Evolutionary conservation across 2,888 invertebrate species (phyloP).

Genomic region (Micoletzkya japonica): DNA sequence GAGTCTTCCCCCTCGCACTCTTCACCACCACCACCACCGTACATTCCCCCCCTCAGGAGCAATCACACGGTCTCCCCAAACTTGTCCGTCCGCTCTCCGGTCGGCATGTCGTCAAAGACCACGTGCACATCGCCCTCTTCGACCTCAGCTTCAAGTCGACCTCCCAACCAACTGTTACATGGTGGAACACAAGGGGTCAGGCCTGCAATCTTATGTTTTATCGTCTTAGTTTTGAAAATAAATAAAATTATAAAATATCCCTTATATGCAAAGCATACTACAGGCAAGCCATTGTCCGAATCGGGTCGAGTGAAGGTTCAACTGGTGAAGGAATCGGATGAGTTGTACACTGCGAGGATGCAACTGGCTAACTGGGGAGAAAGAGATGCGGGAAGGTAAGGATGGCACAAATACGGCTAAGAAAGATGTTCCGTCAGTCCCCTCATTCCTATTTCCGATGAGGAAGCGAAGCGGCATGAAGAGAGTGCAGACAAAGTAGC

Average conservation of each 20-base stretch:
- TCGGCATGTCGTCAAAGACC: constrained; percentile 23
- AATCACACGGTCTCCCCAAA: constrained; percentile 7
- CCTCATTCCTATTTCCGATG: too few relatives aligned
- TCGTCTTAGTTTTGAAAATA: too few relatives aligned
- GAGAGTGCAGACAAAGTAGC: too few relatives aligned
- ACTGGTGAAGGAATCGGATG: constrained; percentile 15
- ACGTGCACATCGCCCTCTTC: constrained; percentile 27
- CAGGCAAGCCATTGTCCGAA: constrained; percentile 12
- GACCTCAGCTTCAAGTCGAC: constrained; percentile 21
- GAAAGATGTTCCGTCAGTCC: too few relatives aligned
- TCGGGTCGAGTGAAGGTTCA: constrained; percentile 26
- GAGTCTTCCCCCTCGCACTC: too few relatives aligned
- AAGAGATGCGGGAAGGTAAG: constrained; percentile 26
- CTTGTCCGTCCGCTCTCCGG: constrained; percentile 16
- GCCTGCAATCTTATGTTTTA: background rate
- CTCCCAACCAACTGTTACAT: constrained; percentile 20
- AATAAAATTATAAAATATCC: too few relatives aligned
- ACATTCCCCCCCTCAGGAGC: constrained; percentile 16
- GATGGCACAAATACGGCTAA: background rate
- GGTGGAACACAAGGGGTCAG: constrained; percentile 26
- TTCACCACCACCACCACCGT: background rate
- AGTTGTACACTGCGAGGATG: constrained; percentile 25
- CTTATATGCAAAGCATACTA: too few relatives aligned
- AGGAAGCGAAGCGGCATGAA: too few relatives aligned
- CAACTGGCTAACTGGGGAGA: constrained; percentile 28